Evolutionary conservation across 2,797 vertebrate genomes (phyloP).

Genomic region (Liparis tanakae): DNA sequence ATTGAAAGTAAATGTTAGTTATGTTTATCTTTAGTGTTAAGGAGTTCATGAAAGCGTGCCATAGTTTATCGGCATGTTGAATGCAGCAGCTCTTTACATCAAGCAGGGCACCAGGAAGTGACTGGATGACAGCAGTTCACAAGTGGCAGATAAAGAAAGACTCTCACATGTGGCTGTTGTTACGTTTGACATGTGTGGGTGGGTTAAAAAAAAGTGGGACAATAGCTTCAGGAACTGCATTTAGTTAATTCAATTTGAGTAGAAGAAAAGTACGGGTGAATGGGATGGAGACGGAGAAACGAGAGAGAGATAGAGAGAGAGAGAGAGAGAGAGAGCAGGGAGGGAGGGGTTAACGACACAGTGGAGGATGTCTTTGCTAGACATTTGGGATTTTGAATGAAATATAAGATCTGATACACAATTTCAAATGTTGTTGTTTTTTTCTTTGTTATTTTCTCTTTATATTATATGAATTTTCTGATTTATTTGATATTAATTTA

Average conservation of each 20-base stretch:
- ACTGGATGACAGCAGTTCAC: slow-evolving; percentile 40
- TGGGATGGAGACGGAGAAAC: slow-evolving; percentile 5
- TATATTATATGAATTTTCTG: too few species aligned
- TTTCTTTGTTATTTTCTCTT: too few species aligned
- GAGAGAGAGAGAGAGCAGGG: neutral
- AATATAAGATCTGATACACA: too few species aligned
- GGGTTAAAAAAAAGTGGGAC: slow-evolving; percentile 28
- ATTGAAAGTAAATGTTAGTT: too few species aligned
- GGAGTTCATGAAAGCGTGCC: neutral
- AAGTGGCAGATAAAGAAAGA: slow-evolving; percentile 41
- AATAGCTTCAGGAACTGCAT: slow-evolving; percentile 29
- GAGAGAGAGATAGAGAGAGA: neutral
- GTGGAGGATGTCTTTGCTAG: neutral
- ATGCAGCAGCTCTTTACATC: slow-evolving; percentile 9
- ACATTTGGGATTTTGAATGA: too few species aligned
- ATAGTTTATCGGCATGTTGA: neutral
- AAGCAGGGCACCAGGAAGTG: slow-evolving; percentile 13
- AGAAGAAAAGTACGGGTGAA: neutral
- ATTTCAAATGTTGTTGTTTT: too few species aligned
- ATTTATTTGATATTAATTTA: too few species aligned
- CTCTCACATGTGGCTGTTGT: slow-evolving; percentile 54
- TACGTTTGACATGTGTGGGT: slow-evolving; percentile 37
- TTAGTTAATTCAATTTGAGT: slow-evolving; percentile 46
- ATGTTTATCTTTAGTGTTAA: too few species aligned
- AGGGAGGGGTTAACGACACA: neutral